Conservation (phyloP, 92 coral and sea anemone species). For the Ricordea florida region DNA sequence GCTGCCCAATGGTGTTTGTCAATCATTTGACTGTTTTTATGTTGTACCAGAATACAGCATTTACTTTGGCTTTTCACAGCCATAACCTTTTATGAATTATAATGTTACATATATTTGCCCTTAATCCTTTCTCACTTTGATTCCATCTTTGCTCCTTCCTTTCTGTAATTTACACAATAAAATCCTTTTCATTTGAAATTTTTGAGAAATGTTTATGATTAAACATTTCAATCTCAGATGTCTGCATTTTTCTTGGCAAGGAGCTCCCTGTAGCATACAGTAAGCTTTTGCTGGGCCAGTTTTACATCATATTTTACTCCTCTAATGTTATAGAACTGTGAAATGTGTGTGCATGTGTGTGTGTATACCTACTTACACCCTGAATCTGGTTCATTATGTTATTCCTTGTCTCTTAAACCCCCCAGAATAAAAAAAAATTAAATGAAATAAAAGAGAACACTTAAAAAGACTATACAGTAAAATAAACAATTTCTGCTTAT, state of each 20-base stretch:
- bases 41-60: not conserved
- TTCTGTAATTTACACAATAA: not conserved
- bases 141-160: not conserved
- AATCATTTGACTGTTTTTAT: not conserved
- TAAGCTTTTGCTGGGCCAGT: slow-evolving; percentile 41
- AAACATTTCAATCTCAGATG: not conserved
- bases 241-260: slow-evolving; percentile 7
- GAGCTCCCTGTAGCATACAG: slow-evolving; percentile 5
- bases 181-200: not conserved
- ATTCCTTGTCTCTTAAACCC: too few species aligned
- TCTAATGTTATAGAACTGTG: too few species aligned
- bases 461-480: too few species aligned
- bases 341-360: too few species aligned
- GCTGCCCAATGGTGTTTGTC: not conserved
- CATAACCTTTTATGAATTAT: not conserved
- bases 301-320: slow-evolving; percentile 25
- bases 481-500: too few species aligned
- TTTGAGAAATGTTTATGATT: not conserved
- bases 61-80: not conserved
- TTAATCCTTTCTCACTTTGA: not conserved
- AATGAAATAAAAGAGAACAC: too few species aligned
- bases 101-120: not conserved
- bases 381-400: too few species aligned
- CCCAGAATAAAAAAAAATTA: too few species aligned
- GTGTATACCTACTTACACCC: too few species aligned